Percentiles rank a stretch among this genome's conserved stretches.
Conservation (phyloP, 2,888 invertebrate species). For the Athripsodes cinereus region DNA sequence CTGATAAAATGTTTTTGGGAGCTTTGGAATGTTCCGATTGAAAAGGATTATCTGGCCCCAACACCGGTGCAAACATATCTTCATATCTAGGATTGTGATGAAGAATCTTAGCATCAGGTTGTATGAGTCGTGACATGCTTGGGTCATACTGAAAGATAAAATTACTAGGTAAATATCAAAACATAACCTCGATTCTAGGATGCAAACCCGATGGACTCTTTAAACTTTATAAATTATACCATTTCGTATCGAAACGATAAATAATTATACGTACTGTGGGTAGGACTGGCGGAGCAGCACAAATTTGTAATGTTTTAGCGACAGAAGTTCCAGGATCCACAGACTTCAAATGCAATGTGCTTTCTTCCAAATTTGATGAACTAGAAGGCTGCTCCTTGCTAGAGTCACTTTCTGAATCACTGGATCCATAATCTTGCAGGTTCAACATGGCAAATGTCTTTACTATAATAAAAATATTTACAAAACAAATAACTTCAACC, state of each 20-base stretch:
- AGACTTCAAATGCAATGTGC: constrained; percentile 51
- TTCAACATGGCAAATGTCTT: constrained; percentile 57
- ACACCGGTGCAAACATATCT: constrained; percentile 85
- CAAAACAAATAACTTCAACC: too few relatives aligned
- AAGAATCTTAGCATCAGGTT: constrained; percentile 76
- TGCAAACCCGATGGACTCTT: too few relatives aligned
- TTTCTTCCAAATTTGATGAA: constrained; percentile 34
- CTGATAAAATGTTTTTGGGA: constrained; percentile 84
- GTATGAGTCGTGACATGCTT: constrained; percentile 65
- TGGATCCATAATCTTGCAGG: constrained; percentile 68
- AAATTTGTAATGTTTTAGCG: constrained; percentile 61
- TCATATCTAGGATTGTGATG: constrained; percentile 90
- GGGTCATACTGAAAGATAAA: constrained; percentile 56
- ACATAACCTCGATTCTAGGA: too few relatives aligned
- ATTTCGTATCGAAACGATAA: neutral
- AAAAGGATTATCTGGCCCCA: constrained; percentile 91
- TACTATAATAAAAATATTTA: too few relatives aligned
- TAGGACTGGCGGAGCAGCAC: constrained; percentile 78
- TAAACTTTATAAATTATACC: too few relatives aligned
- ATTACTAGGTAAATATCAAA: too few relatives aligned
- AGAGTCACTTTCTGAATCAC: constrained; percentile 63
- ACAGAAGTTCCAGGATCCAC: constrained; percentile 53
- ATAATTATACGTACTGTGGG: constrained; percentile 55
- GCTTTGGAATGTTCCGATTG: constrained; percentile 86
- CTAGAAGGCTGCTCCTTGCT: constrained; percentile 37